A percentile compares a stretch with the other conserved stretches of the same genome.
Conservation (phyloP, 2,797 vertebrate species). For the Pteronotus mesoamericanus region DNA sequence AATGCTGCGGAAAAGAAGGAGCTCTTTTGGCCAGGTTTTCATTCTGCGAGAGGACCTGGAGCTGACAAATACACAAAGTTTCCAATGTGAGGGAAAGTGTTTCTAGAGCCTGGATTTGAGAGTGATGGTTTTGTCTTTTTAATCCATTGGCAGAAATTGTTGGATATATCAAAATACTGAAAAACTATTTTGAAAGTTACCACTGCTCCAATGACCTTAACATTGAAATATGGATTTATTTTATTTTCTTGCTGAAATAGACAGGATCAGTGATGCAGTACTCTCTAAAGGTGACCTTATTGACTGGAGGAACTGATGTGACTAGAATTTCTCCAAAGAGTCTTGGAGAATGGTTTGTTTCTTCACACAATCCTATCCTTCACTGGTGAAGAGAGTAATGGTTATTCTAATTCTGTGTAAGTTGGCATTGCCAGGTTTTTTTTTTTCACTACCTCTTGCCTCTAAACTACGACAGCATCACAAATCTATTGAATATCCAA, state of each 20-base stretch:
- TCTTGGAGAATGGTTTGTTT: background rate
- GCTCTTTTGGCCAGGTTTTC: background rate
- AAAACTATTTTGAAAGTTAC: conserved; percentile 42
- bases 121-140: background rate
- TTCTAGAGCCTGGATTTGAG: background rate
- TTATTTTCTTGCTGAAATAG: conserved; percentile 56
- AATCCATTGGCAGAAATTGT: conserved; percentile 14
- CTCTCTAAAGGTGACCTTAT: conserved; percentile 60
- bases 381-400: conserved; percentile 1
- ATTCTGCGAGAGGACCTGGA: background rate
- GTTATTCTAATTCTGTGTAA: background rate
- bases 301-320: conserved; percentile 45
- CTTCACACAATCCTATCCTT: background rate
- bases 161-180: background rate
- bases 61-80: background rate
- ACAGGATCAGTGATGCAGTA: conserved; percentile 36
- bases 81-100: background rate
- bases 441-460: background rate
- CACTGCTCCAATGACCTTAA: conserved; percentile 40
- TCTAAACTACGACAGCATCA: background rate
- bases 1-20: conserved; percentile 10
- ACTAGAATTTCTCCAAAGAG: conserved; percentile 41
- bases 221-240: conserved; percentile 59
- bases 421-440: background rate
- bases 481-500: background rate